Evolutionary conservation across 2,113 vertebrate genomes (phyloP), one percentile per base, ranked within the genome.

Genomic region (Stigmatopora nigra): DNA sequence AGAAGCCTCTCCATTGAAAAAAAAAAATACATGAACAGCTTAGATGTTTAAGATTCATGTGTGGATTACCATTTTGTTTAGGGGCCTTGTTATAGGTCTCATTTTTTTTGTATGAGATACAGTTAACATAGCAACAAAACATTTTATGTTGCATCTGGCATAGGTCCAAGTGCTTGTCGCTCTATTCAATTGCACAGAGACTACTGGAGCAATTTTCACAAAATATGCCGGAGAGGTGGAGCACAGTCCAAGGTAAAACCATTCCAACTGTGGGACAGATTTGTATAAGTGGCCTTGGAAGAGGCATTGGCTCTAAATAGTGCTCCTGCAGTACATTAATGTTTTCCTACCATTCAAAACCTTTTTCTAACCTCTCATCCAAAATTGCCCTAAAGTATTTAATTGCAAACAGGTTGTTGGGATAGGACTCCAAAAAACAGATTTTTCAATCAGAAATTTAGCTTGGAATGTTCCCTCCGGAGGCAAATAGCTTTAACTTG

Each of bases 401-500:
- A 68, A 69, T 64, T 36, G 0, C 56, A 12, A 63, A 19, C 3
- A 9, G 35, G 16, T 36, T 36, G 62, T 6, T 65, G 22, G 59
- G 38, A 51, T n/a, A 44, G 11, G 36, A 25, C 63, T 76, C 52
- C 56, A 35, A 56, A 44, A 67, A 36, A 62, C 16, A 13, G 22
- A 61, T 55, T 65, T 69, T 73, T 68, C 47, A 70, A 56, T 74
- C 61, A 46, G 56, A 77, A 17, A 0, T 31, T 6, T 47, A 20
- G 16, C 25, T 53, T 14, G 4, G 13, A 73, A 52, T 14, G 41
- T 63, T 72, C 63, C 4, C 14, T 17, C 4, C 22, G n/a, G 63
- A 60, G 78, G 69, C 70, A 75, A 72, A 68, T 13, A 13, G 57
- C 65, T 70, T 74, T 58, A 76, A 75, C 68, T 63, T 71, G 71